Percentiles rank a stretch among this genome's conserved stretches.
Conservation (phyloP, 1,140 invertebrate species). For the Lysiphlebus fabarum region DNA sequence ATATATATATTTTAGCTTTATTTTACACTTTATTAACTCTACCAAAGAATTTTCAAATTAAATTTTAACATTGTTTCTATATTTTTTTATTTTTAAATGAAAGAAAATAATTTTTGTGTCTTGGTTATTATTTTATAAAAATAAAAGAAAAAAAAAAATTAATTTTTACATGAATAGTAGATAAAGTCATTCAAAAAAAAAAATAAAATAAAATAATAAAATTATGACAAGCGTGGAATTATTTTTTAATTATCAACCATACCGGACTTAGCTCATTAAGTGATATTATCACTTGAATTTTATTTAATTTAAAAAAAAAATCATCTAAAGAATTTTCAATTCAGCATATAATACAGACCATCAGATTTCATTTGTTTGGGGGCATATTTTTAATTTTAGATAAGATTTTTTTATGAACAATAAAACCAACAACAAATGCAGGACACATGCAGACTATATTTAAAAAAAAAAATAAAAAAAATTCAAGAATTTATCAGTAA, state of each 20-base stretch:
- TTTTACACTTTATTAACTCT: slow-evolving; percentile 8
- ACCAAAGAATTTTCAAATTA: slow-evolving; percentile 11
- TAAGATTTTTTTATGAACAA: slow-evolving; percentile 13
- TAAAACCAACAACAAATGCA: no score
- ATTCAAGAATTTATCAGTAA: no score
- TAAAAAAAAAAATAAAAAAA: no score
- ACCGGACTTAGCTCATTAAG: slow-evolving; percentile 45
- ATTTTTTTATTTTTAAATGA: no score
- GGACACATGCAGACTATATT: no score
- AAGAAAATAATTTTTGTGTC: no score
- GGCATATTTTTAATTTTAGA: slow-evolving; percentile 14
- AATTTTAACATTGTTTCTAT: slow-evolving; percentile 2
- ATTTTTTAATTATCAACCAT: slow-evolving; percentile 48
- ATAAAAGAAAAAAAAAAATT: no score
- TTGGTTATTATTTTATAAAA: no score
- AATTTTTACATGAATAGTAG: background rate
- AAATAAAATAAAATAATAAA: slow-evolving; percentile 18
- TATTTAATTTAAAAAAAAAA: no score
- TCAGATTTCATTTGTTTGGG: slow-evolving; percentile 24
- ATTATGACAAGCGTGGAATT: slow-evolving; percentile 42
- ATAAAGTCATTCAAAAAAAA: background rate
- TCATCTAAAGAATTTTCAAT: slow-evolving; percentile 8
- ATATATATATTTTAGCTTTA: no score
- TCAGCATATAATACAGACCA: slow-evolving; percentile 20
- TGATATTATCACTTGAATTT: slow-evolving; percentile 22